phyloP scores from a whole-genome alignment of 1,140 invertebrate genomes.

The Diorhabda sublineata region DNA sequence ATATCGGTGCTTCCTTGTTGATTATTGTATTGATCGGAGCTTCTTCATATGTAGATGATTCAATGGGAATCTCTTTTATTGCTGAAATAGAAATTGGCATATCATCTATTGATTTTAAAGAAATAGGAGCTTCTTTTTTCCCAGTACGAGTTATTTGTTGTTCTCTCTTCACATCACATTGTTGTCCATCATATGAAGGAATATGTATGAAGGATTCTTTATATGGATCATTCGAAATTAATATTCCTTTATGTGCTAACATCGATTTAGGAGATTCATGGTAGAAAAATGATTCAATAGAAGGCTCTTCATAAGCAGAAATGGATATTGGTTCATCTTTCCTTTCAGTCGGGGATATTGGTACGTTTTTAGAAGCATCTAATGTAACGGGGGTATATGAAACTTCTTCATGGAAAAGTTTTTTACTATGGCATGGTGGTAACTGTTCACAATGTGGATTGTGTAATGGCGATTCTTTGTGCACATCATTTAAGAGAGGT shows the following conservation, averaged over 20 bases:
- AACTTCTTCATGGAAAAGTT: too few relatives aligned
- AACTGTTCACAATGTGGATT: too few relatives aligned
- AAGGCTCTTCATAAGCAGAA: background rate
- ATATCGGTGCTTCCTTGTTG: background rate
- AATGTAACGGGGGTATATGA: too few relatives aligned
- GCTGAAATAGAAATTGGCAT: background rate
- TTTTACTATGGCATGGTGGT: too few relatives aligned
- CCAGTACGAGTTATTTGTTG: too few relatives aligned
- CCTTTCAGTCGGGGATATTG: background rate
- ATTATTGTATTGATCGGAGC: background rate
- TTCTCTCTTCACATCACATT: background rate
- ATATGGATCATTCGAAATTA: background rate
- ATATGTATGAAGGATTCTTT: background rate
- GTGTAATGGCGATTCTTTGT: background rate
- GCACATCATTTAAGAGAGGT: background rate
- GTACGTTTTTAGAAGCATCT: background rate
- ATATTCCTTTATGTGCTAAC: background rate
- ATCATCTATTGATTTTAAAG: background rate
- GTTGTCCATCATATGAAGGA: background rate
- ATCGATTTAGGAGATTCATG: too few relatives aligned
- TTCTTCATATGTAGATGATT: background rate
- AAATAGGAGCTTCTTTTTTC: background rate
- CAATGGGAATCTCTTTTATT: background rate
- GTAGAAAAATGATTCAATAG: too few relatives aligned
- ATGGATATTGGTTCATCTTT: background rate